Evolutionary conservation across 2,888 invertebrate genomes (phyloP), one percentile per base, ranked within the genome.

Genomic region (Empis stercorea): DNA sequence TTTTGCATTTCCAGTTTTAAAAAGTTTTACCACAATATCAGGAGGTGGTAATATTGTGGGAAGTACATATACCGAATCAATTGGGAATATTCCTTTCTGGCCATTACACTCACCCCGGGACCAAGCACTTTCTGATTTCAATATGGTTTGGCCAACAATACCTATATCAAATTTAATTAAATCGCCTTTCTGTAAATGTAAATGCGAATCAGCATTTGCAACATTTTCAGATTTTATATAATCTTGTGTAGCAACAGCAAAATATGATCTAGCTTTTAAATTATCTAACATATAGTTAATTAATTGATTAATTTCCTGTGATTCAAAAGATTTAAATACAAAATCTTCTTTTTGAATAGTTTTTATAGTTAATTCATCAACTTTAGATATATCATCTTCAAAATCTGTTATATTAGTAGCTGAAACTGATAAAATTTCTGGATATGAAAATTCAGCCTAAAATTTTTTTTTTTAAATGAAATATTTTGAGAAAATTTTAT

Each of bases 321-420:
- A 86, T 61, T 92, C 89, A 3, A 85, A 82, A 55, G 88, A 87
- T 61, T 87, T 86, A 66, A 96, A 94, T 4, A 84, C 80, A 65
- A 88, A 93, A 65, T 93, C 91, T 65, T 94, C 92, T 55, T 84
- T 84, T 56, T 84, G 80, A 39, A 93, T 81, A 0, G 93, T 94
- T 46, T 79, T 78, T 40, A 95, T 72, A 20, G 83, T 83, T 55
- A 95, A 70, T 59, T 75, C 76, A 50, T 84, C 82, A 6, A 81
- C 61, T 51, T 71, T 70, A 2, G 74, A 71, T 40, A 67, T 68
- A 44, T 70, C 68, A 43, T 74, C 73, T 58, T 76, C 80, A 32
- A 76, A 32, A 30, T 51, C 48, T 2, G 10, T 13, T 1, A 30
- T 16, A 20, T 16, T 42, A 11, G 5, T 16, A 2, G 49, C 34